Evolutionary conservation across 2,797 vertebrate genomes (phyloP).

Genomic region (Chrosomus eos): DNA sequence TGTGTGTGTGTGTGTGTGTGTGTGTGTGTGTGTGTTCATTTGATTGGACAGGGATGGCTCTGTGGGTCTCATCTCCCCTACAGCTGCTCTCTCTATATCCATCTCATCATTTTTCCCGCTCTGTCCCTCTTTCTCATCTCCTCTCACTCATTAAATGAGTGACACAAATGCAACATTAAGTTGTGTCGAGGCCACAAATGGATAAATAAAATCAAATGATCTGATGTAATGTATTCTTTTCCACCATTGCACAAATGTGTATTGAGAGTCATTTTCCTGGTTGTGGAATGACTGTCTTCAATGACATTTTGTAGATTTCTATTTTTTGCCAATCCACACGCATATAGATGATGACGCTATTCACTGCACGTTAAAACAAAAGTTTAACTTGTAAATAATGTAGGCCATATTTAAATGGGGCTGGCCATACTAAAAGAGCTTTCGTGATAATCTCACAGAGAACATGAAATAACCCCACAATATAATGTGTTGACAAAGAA

Average conservation of each 20-base stretch:
- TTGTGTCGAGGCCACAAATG: slow-evolving; percentile 84
- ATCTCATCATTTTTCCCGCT: slow-evolving; percentile 70
- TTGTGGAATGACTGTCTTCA: slow-evolving; percentile 29
- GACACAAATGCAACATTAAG: slow-evolving; percentile 82
- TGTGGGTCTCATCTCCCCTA: slow-evolving; percentile 80
- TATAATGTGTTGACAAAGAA: slow-evolving; percentile 1
- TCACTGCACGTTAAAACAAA: slow-evolving; percentile 28
- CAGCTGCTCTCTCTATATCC: slow-evolving; percentile 81
- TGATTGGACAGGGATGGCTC: slow-evolving; percentile 79
- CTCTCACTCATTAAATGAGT: slow-evolving; percentile 82
- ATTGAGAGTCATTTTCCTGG: slow-evolving; percentile 49
- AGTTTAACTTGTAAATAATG: slow-evolving; percentile 42
- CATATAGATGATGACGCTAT: neutral
- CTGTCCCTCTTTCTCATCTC: slow-evolving; percentile 70
- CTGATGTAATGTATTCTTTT: slow-evolving; percentile 76
- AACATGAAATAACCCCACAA: neutral
- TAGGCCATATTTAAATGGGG: neutral
- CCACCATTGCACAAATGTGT: slow-evolving; percentile 59
- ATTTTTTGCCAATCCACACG: neutral
- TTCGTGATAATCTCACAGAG: neutral
- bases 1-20: slow-evolving; percentile 57
- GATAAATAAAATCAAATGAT: slow-evolving; percentile 80
- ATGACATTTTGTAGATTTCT: slow-evolving; percentile 1
- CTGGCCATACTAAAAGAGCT: neutral
- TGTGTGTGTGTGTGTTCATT: slow-evolving; percentile 64